Base-by-base conservation (phyloP, 2,113 vertebrate species). In the Grantiella picta region DNA sequence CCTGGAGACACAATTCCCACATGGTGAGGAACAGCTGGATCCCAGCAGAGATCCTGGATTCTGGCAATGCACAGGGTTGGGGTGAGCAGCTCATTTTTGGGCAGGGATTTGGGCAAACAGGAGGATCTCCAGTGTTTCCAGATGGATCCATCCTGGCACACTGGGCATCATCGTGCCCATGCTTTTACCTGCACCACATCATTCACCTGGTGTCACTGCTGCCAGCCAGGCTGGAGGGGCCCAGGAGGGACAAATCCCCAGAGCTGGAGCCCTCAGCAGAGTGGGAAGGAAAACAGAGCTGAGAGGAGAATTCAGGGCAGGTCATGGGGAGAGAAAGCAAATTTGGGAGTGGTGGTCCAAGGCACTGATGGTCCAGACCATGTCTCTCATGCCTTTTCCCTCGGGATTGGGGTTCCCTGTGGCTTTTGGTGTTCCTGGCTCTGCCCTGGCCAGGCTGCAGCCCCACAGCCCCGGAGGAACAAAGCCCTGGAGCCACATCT, bases 41-140 rank as follows among this genome's bases (percentile, higher is more conserved):
- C 50, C 2, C 3, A 6, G 5, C 40, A 25, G 47, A 36, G 64
- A 21, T 42, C 49, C 57, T 17, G 0, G 2, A 3, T 3, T 9
- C 18, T 10, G 25, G 42, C 66, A 28, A 21, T n/a, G 35, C 36
- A 25, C 31, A 27, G 6, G 3, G 33, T 21, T 4, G 38, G 47
- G n/a, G 15, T 0, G 3, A 53, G 47, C 70, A 60, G 15, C 5
- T 66, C 9, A 4, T 38, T 38, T 38, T 38, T 38, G 38, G 38
- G 38, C 38, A 11, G 38, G 38, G 38, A 38, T 38, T 38, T 38
- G 38, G 38, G 38, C 38, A 38, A 38, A 38, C 38, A 38, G 38
- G 38, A 38, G 38, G 36, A 38, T 1, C 28, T 33, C 21, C 38
- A 15, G 50, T 22, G 11, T 3, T 11, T 8, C 70, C 70, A n/a